Evolutionary conservation across 2,888 invertebrate species (phyloP).

Genomic region (Drosophila limbata): DNA sequence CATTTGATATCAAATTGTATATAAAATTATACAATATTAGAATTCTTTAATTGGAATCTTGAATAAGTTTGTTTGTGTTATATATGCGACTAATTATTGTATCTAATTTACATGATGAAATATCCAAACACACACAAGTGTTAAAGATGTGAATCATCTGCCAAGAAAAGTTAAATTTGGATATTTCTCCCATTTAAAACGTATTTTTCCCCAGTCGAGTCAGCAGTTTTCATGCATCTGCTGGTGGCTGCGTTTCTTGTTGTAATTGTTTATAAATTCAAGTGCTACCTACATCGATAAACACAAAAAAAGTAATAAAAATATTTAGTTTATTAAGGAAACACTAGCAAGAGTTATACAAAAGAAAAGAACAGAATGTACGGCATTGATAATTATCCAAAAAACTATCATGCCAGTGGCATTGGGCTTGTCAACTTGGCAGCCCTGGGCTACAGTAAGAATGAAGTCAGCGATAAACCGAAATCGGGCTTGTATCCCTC

Average conservation of each 20-base stretch:
- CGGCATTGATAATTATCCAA: slow-evolving; percentile 82
- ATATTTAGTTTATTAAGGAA: neutral
- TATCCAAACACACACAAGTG: slow-evolving; percentile 41
- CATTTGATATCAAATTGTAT: neutral
- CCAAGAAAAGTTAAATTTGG: slow-evolving; percentile 71
- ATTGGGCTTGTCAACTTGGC: slow-evolving; percentile 84
- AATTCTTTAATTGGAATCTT: neutral
- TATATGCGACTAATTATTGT: neutral
- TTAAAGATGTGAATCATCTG: slow-evolving; percentile 72
- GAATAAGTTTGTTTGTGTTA: neutral
- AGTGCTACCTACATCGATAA: slow-evolving; percentile 39
- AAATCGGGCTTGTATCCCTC: slow-evolving; percentile 80
- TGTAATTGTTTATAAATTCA: slow-evolving; percentile 24
- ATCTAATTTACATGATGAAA: slow-evolving; percentile 6
- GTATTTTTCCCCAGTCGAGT: slow-evolving; percentile 58
- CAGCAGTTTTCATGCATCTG: slow-evolving; percentile 65
- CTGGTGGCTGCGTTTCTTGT: slow-evolving; percentile 40
- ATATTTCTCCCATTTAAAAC: slow-evolving; percentile 71
- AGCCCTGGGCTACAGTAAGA: slow-evolving; percentile 82
- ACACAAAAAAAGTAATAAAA: slow-evolving; percentile 8
- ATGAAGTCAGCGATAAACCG: slow-evolving; percentile 69
- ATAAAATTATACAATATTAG: neutral
- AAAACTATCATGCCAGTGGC: slow-evolving; percentile 84
- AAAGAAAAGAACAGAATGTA: slow-evolving; percentile 54
- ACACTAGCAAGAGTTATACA: slow-evolving; percentile 13